Conservation (phyloP, 2,113 vertebrate genomes). For the Reinhardtius hippoglossoides region DNA sequence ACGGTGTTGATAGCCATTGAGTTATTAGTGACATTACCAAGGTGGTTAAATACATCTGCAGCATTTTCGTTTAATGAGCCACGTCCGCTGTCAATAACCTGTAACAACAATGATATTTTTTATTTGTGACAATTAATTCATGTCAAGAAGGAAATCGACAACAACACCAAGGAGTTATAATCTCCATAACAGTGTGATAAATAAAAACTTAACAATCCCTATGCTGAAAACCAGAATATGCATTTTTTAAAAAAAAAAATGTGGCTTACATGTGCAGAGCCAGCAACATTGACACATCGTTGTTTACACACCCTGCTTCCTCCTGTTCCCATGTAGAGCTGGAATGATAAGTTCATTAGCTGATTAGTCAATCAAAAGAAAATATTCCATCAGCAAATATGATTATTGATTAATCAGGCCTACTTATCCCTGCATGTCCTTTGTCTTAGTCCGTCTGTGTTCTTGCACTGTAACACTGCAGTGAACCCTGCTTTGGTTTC, state of each 20-base stretch:
- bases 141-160: neutral
- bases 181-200: too few species aligned
- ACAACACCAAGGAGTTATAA: too few species aligned
- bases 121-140: neutral
- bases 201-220: too few species aligned
- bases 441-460: neutral
- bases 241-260: neutral
- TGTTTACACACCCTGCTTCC: slow-evolving; percentile 56
- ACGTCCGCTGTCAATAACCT: slow-evolving; percentile 71
- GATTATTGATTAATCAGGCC: neutral
- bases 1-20: neutral
- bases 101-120: slow-evolving; percentile 28
- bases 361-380: neutral
- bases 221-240: too few species aligned
- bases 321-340: rapidly evolving
- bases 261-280: slow-evolving; percentile 30
- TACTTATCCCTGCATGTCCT: slow-evolving; percentile 25
- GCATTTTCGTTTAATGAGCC: slow-evolving; percentile 34
- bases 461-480: slow-evolving; percentile 34
- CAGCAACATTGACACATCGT: neutral
- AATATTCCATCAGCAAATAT: too few species aligned
- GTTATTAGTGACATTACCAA: slow-evolving; percentile 35
- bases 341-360: neutral
- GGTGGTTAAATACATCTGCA: neutral
- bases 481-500: slow-evolving; percentile 21